Evolutionary conservation across 2,888 invertebrate species (phyloP), one percentile per base, ranked within the genome.

Genomic region (Brachyopa scutellaris): DNA sequence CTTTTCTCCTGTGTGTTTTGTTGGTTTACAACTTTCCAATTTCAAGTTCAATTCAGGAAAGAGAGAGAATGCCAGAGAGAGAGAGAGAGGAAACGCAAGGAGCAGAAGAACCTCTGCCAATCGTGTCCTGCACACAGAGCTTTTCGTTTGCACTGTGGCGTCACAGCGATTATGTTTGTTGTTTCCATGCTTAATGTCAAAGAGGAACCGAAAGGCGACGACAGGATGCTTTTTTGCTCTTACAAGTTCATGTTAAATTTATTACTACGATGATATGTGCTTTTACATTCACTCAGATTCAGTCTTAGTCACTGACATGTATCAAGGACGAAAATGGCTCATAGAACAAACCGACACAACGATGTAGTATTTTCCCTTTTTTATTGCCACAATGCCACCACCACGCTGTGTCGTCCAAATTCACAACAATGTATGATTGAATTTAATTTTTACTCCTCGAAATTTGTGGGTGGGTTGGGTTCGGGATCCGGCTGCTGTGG

Each of bases 281-380:
- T 69, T 76, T 53, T 31, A 42, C 76, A 76, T 67, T 51, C 40
- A 57, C 57, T 47, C 64, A 57, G 53, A 53, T 47, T 33, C 42
- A 38, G 55, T 47, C 62, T 59, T 69, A 73, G 49, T 69, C 69
- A 57, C 67, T 69, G 73, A 38, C 69, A 74, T 36, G 64, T 51
- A 80, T 80, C 74, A 80, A 74, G 74, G 69, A 45, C 74, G n/a
- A n/a, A 74, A 74, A 74, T 38, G 45, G 57, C 36, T 64, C 33
- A 42, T 64, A 21, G 33, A 51, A n/a, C 57, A 64, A 55, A 45
- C 4, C 26, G 31, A 17, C 31, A 40, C 33, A 57, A 47, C 66
- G 33, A 59, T 59, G 55, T 38, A 61, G 62, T 61, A 36, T 33
- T n/a, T n/a, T n/a, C n/a, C n/a, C 6, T 26, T 31, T 59, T 53